Evolutionary conservation across 2,888 invertebrate species (phyloP), one percentile per base, ranked within the genome.

Genomic region (Gandaritis pyraliata): DNA sequence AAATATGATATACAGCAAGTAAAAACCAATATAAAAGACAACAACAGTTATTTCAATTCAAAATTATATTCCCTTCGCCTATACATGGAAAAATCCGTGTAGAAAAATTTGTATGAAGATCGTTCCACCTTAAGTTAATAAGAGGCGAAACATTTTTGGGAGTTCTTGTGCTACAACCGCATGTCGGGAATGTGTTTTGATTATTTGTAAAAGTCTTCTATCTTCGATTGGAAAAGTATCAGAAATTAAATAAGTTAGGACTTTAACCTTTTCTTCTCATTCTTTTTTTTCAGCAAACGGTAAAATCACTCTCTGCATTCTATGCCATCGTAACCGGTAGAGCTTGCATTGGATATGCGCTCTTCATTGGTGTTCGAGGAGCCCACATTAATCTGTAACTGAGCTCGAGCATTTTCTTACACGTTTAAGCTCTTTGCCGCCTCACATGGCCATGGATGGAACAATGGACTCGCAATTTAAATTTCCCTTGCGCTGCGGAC

Each of bases 391-490:
- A 81, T 83, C 79, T 74, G 72, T 75, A 75, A 76, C 80, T 73
- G 78, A 76, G 78, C 76, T 70, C 64, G 72, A 70, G 71, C 75
- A 71, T 72, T 78, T 74, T 72, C 74, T 62, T 78, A 84, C 86
- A 84, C 77, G 83, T 72, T 82, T 77, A 81, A 81, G 85, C 85
- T 82, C 81, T 86, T 78, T 78, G 65, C 59, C 71, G 71, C 75
- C 77, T 75, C 77, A 74, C 76, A 76, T 70, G 71, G 73, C 69
- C 75, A 70, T 74, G 69, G 77, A 78, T 74, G 69, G 77, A 78
- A 87, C 87, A 87, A 87, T 87, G 81, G 75, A 72, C 76, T 77
- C 77, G 78, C 82, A 78, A 85, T 86, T 87, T 81, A 80, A 82
- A 86, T 85, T 83, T 81, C 78, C 78, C 74, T 71, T 76, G 75